Conservation (phyloP, 2,797 vertebrate genomes). For the Petrocephalus sullivani region DNA sequence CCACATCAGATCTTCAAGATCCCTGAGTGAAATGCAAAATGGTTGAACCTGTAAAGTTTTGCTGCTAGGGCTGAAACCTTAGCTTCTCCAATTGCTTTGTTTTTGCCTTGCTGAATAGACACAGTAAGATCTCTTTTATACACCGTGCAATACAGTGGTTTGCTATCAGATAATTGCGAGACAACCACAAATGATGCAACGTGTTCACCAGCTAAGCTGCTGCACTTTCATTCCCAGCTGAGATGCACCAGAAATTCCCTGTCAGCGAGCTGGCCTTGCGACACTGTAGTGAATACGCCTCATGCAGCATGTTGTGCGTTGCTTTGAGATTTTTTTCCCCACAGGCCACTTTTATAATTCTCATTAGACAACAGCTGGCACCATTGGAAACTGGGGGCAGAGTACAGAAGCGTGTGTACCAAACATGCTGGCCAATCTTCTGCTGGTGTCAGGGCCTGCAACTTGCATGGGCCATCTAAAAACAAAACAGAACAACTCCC, state of each 20-base stretch:
- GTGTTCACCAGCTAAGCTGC: neutral
- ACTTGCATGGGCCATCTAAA: constrained; percentile 19
- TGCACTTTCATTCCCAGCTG: constrained; percentile 30
- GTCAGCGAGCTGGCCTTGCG: constrained; percentile 58
- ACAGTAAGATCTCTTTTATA: constrained; percentile 3
- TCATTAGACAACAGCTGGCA: constrained; percentile 14
- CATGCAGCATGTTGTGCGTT: neutral
- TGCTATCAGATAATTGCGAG: neutral
- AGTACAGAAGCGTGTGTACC: neutral
- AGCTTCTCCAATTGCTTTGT: neutral
- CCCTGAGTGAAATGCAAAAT: constrained; percentile 1
- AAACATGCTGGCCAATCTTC: neutral
- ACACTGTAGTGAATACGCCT: constrained; percentile 15
- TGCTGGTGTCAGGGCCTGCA: neutral
- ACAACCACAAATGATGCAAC: neutral
- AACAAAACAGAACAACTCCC: neutral
- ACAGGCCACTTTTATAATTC: neutral
- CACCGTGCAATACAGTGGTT: neutral
- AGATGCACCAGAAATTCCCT: constrained; percentile 47
- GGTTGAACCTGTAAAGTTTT: neutral
- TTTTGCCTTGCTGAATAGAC: neutral
- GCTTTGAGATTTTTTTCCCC: neutral
- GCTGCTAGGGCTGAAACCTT: neutral
- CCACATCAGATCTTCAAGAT: neutral
- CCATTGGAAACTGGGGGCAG: neutral